A percentile compares a stretch with the other conserved stretches of the same genome.
Conservation (phyloP, 2,888 invertebrate genomes). For the Leucoptera coffeella region DNA sequence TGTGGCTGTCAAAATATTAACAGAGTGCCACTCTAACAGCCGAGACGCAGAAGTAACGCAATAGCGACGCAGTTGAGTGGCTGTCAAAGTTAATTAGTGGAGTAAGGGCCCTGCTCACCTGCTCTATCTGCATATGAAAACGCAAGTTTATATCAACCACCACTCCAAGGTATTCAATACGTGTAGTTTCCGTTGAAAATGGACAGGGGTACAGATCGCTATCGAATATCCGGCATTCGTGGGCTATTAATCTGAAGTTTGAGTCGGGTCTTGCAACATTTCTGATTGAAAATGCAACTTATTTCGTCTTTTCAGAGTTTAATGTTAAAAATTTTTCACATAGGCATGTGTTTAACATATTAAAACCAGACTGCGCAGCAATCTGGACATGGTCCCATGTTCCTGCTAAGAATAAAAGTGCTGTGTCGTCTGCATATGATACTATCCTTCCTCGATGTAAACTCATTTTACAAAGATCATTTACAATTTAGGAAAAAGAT, state of each 20-base stretch:
- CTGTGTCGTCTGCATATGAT: constrained; percentile 6
- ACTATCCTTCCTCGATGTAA: constrained; percentile 1
- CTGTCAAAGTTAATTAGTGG: too few species aligned
- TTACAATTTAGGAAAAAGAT: constrained; percentile 5
- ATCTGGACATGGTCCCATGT: not conserved
- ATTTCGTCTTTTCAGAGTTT: not conserved
- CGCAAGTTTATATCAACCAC: not conserved
- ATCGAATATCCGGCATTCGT: not conserved
- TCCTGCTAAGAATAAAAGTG: not conserved
- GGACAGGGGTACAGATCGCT: too few species aligned
- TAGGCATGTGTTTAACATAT: not conserved
- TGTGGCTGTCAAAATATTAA: too few species aligned
- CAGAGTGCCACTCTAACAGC: too few species aligned
- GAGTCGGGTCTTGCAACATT: not conserved
- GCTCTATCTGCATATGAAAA: not conserved
- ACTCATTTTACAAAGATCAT: constrained; percentile 1
- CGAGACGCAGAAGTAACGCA: too few species aligned
- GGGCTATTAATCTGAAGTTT: not conserved
- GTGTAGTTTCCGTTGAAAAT: not conserved
- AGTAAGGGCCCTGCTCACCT: too few species aligned
- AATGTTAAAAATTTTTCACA: not conserved
- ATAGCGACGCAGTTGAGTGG: too few species aligned
- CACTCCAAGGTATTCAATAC: not conserved
- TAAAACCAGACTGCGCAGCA: not conserved
- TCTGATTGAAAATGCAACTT: not conserved